Evolutionary conservation across 2,888 invertebrate species (phyloP), one percentile per base, ranked within the genome.

Genomic region (Pseudanteris insignis): DNA sequence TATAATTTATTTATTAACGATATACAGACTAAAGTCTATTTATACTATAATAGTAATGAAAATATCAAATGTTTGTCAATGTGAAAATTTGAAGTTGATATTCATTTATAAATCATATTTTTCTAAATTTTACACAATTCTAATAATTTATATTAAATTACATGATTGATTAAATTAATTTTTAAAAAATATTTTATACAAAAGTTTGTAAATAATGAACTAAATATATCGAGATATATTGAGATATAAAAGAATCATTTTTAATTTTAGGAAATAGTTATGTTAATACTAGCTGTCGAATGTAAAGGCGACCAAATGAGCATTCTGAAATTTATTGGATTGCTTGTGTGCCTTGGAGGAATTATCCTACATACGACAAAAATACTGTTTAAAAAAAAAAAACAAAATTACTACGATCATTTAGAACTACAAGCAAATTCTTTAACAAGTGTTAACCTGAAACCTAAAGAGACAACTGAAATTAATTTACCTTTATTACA

Each of bases 281-380:
- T 94, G 63, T 83, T 99, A 69, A 87, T 90, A 34, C 81, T 98
- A 68, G 98, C 97, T 0, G 91, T 94, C 41, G 85, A 89, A 73
- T 86, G 90, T 70, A 92, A 92, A 72, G 92, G 93, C 5, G 97
- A 98, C 77, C 85, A 87, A 72, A 85, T 98, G 75, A 91, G 89
- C 55, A 75, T 84, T 2, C 81, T 96, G 44, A 99, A 98, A 82
- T 86, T 89, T 14, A 81, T 91, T 3, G 99, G 99, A 0, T 82
- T 99, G 58, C 81, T 89, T 5, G 83, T 96, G 46, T 98, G 97
- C 75, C 83, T 99, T 62, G 83, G 89, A 34, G 98, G 98, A 43
- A 96, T 98, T 67, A 84, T 84, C 7, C 84, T 89, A 38, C 97
- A 97, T 79, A 88, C 95, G 21, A 79, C 89, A 46, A 89, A 91